phyloP scores from a whole-genome alignment of 92 coral and sea anemone species.

The Porites divaricata region DNA sequence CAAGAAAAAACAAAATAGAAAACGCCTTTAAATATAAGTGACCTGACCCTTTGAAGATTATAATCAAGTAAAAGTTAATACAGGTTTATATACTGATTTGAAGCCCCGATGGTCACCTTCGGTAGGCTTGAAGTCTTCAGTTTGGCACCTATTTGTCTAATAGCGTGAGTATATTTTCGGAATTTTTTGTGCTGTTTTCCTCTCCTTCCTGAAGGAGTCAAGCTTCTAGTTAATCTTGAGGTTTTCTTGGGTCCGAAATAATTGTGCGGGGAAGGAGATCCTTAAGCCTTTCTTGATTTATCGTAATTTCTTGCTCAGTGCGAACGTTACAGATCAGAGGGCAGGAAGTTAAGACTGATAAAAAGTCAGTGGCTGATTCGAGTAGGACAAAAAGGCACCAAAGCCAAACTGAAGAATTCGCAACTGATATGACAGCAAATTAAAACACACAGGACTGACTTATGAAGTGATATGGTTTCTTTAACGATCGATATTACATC shows the following conservation, averaged over 20 bases:
- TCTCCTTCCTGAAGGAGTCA: conserved; percentile 2
- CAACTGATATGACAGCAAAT: too few species aligned
- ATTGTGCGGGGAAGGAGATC: background rate
- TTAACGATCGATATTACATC: background rate
- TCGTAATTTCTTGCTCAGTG: background rate
- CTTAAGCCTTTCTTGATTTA: too few species aligned
- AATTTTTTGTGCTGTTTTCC: background rate
- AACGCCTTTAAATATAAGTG: background rate
- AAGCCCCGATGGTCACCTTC: background rate
- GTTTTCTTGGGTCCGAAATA: background rate
- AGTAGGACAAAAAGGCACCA: too few species aligned
- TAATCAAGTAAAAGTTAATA: conserved; percentile 20
- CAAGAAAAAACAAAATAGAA: background rate
- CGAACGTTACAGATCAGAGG: background rate
- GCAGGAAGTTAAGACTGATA: background rate
- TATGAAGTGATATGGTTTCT: too few species aligned
- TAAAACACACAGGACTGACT: too few species aligned
- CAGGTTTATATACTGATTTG: conserved; percentile 19
- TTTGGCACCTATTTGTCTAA: conserved; percentile 12
- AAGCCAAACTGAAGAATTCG: too few species aligned
- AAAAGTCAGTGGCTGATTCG: too few species aligned
- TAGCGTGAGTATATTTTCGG: background rate
- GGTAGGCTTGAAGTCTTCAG: conserved; percentile 20
- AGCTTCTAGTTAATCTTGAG: background rate
- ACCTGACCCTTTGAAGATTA: conserved; percentile 1